Conservation (phyloP, 2,797 vertebrate genomes). For the Macrochelys suwanniensis region DNA sequence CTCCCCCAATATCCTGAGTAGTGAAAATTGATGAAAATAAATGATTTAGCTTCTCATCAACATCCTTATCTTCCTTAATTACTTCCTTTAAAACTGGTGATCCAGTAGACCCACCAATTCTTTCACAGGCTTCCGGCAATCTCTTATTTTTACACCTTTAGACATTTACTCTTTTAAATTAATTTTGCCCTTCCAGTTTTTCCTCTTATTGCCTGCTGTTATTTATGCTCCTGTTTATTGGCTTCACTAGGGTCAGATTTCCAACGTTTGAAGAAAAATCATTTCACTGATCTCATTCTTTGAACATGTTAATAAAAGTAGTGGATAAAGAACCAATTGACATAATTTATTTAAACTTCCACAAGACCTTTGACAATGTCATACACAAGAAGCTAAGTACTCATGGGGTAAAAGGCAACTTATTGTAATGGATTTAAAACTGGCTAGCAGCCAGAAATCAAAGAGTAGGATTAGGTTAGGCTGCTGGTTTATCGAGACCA, state of each 20-base stretch:
- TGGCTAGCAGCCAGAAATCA: neutral
- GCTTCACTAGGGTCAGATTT: neutral
- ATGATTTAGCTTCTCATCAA: fast-evolving
- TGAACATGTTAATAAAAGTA: neutral
- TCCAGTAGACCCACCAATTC: fast-evolving
- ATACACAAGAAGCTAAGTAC: too few species aligned
- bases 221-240: neutral
- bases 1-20: neutral
- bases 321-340: too few species aligned
- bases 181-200: neutral
- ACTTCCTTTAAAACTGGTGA: neutral
- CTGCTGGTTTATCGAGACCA: neutral
- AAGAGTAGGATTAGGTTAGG: neutral
- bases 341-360: too few species aligned
- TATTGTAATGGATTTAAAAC: too few species aligned
- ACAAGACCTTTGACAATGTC: too few species aligned
- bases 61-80: neutral
- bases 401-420: too few species aligned
- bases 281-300: neutral
- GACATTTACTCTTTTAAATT: neutral
- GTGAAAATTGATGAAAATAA: neutral
- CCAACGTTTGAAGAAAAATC: neutral
- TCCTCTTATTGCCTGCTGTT: neutral
- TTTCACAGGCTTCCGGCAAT: neutral
- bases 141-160: neutral